Conservation (phyloP, 2,888 invertebrate species). For the Girardia tigrina region DNA sequence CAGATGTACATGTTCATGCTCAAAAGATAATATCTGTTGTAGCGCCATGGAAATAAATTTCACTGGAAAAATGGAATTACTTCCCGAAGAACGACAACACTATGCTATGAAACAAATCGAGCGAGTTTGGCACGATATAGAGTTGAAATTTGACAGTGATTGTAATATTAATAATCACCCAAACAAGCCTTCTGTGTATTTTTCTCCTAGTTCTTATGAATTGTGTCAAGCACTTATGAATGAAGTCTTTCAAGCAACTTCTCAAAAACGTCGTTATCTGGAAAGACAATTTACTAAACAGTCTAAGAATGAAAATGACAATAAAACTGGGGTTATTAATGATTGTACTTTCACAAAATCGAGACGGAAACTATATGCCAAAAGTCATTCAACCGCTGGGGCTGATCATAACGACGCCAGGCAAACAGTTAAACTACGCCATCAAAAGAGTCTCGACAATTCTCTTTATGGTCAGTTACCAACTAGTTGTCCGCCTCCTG, state of each 20-base stretch:
- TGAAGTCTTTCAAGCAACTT: slow-evolving; percentile 3
- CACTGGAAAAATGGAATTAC: slow-evolving; percentile 6
- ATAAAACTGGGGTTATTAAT: slow-evolving; percentile 40
- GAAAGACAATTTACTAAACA: slow-evolving; percentile 56
- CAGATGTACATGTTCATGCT: background rate
- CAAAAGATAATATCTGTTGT: background rate
- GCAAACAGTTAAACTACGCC: background rate
- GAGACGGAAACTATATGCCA: background rate
- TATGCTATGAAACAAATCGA: slow-evolving; percentile 55
- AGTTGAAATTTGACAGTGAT: background rate
- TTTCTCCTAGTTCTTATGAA: slow-evolving; percentile 45
- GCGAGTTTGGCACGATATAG: slow-evolving; percentile 29
- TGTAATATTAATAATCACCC: background rate
- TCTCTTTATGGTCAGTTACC: background rate
- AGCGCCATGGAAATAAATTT: background rate
- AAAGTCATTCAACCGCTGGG: background rate
- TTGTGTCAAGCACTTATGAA: slow-evolving; percentile 38
- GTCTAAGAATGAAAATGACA: slow-evolving; percentile 41
- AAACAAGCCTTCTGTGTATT: background rate
- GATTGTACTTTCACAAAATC: background rate
- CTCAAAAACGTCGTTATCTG: slow-evolving; percentile 53
- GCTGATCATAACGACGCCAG: background rate
- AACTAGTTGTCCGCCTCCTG: background rate
- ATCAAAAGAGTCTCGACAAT: slow-evolving; percentile 7
- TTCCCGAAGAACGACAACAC: slow-evolving; percentile 59